Conservation (phyloP, 1,140 invertebrate genomes). For the Planococcus citri region DNA sequence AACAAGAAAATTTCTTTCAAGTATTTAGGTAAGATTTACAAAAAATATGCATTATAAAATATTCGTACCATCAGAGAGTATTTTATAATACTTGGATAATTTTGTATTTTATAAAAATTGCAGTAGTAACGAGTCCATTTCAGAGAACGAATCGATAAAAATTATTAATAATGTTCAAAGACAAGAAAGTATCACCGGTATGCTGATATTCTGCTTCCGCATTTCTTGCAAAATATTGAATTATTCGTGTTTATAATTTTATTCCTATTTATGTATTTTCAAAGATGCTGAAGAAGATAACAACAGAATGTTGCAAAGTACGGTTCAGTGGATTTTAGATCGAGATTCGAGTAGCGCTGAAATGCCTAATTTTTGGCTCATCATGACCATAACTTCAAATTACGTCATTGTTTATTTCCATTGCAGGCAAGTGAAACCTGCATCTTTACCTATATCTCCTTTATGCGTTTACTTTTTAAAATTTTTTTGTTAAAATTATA, state of each 20-base stretch:
- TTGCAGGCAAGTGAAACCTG: conserved; percentile 37
- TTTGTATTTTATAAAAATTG: no score
- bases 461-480: background rate
- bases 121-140: conserved; percentile 10
- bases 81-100: no score
- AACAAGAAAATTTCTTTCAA: conserved; percentile 6
- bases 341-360: conserved; percentile 39
- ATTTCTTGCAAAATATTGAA: background rate
- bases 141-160: background rate
- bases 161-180: background rate
- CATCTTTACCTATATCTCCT: background rate
- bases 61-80: no score
- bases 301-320: background rate
- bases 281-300: background rate
- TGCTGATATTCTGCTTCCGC: background rate
- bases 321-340: conserved; percentile 41
- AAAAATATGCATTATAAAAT: no score
- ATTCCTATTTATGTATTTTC: background rate
- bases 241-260: no score
- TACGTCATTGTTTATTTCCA: conserved; percentile 59
- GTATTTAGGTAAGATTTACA: background rate
- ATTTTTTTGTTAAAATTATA: background rate
- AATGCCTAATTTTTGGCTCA: conserved; percentile 65
- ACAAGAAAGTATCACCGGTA: conserved; percentile 9
- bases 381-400: conserved; percentile 47